Evolutionary conservation across 1,140 invertebrate genomes (phyloP).

Genomic region (Apis dorsata): DNA sequence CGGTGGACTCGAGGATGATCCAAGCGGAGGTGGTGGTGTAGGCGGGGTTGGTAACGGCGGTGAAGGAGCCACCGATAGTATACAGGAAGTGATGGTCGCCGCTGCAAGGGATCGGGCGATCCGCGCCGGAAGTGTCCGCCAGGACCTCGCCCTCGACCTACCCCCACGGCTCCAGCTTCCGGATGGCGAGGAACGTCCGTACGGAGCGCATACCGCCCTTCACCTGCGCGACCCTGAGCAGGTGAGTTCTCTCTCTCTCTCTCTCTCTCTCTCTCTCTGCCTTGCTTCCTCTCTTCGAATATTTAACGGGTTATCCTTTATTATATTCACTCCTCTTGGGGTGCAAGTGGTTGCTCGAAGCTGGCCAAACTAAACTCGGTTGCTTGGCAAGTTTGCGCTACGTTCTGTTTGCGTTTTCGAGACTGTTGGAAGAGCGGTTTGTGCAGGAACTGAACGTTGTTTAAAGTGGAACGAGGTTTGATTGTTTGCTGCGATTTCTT

Average conservation of each 20-base stretch:
- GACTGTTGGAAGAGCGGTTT: background rate
- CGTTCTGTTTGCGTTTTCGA: background rate
- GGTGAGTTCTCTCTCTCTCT: constrained; percentile 72
- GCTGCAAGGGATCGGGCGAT: constrained; percentile 81
- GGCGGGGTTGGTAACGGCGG: constrained; percentile 62
- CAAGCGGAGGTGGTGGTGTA: constrained; percentile 59
- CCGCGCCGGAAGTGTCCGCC: constrained; percentile 82
- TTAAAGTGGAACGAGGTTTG: background rate
- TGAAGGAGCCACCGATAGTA: constrained; percentile 78
- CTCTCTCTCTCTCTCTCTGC: background rate
- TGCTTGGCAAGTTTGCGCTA: background rate
- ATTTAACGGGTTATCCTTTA: background rate
- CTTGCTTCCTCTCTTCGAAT: background rate
- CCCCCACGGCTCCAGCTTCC: constrained; percentile 85
- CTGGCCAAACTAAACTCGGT: too few species aligned
- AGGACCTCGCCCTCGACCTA: constrained; percentile 84
- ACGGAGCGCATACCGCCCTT: constrained; percentile 82
- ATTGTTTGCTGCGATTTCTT: background rate
- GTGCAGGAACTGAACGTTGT: background rate
- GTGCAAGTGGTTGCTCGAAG: background rate
- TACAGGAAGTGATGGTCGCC: constrained; percentile 78
- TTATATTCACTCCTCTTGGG: too few species aligned
- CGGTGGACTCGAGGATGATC: constrained; percentile 78
- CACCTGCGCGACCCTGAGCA: constrained; percentile 84
- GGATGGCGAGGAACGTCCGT: constrained; percentile 86